phyloP scores from a whole-genome alignment of 2,888 invertebrate genomes.

The Troides oblongomaculatus region DNA sequence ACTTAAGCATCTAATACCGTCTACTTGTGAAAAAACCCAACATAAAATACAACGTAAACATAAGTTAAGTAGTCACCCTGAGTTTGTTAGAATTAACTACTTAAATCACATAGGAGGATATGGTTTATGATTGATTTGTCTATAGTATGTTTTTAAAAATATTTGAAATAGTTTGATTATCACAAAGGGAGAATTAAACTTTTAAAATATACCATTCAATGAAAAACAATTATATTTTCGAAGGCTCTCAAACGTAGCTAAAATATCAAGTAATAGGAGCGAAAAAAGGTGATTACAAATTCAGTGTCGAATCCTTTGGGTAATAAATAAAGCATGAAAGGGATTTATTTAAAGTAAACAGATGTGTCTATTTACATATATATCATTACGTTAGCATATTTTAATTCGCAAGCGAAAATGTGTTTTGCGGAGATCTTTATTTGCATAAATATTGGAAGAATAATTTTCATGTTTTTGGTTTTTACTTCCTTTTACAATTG shows the following conservation, averaged over 20 bases:
- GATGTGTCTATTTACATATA: constrained; percentile 1
- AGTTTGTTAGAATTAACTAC: no score
- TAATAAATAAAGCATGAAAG: constrained; percentile 5
- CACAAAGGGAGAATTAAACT: no score
- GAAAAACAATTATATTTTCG: no score
- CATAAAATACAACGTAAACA: no score
- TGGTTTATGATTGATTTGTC: no score
- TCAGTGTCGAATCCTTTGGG: constrained; percentile 1
- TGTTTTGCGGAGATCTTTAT: neutral
- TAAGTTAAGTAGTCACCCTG: no score
- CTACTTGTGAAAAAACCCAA: no score
- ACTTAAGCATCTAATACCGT: no score
- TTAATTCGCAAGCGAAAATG: neutral
- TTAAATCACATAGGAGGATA: no score
- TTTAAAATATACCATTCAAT: no score
- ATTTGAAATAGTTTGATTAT: no score
- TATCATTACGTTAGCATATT: neutral
- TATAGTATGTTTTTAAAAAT: no score
- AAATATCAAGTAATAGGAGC: neutral
- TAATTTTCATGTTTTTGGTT: constrained; percentile 4
- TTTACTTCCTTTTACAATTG: constrained; percentile 4
- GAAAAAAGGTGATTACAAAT: constrained; percentile 1
- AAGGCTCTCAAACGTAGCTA: neutral
- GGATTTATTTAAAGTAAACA: constrained; percentile 1
- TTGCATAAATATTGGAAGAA: neutral